Evolutionary conservation across 1,140 invertebrate species (phyloP).

Genomic region (Eumaeus atala): DNA sequence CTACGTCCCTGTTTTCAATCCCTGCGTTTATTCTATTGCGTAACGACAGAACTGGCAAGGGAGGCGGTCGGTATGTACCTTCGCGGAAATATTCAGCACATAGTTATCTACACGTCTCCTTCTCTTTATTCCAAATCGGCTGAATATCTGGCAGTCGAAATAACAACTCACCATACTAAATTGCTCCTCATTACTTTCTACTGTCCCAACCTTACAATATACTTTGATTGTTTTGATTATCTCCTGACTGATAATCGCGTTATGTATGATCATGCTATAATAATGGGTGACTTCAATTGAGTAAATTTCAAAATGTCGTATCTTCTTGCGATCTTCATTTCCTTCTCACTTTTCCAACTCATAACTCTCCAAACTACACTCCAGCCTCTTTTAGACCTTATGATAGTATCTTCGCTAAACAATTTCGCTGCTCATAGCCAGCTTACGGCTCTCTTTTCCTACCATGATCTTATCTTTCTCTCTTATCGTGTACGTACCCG

Average conservation of each 20-base stretch:
- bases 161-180: background rate
- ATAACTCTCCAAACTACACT: constrained; percentile 12
- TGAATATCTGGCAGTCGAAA: background rate
- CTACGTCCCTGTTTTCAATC: background rate
- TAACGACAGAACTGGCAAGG: background rate
- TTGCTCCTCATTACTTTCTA: background rate
- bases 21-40: background rate
- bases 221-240: background rate
- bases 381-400: constrained; percentile 17
- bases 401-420: constrained; percentile 8
- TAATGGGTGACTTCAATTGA: constrained; percentile 20
- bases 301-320: background rate
- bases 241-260: background rate
- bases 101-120: background rate
- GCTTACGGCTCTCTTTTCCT: constrained; percentile 8
- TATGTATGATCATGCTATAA: background rate
- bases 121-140: background rate
- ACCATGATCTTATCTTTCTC: constrained; percentile 18
- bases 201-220: background rate
- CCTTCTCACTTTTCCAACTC: constrained; percentile 6
- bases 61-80: background rate
- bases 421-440: constrained; percentile 2
- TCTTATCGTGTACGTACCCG: constrained; percentile 16
- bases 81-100: background rate
- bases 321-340: constrained; percentile 5